These are phyloP conservation scores for Belgica antarctica DNA, from an alignment of 2,888 invertebrate species.

Conservation along the genomic window DNA sequence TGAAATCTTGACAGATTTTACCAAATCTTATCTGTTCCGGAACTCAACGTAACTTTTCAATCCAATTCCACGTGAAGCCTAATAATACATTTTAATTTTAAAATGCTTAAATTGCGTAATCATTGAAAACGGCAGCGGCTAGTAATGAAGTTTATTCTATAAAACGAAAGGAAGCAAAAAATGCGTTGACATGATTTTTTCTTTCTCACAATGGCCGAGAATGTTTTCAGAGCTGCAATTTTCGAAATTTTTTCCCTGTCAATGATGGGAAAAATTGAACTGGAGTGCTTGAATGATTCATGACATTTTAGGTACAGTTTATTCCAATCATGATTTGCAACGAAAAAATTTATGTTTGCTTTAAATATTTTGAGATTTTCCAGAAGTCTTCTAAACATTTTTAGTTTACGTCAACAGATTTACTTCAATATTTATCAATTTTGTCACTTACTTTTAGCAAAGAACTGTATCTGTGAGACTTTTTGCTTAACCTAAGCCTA, in stretches of 20 bases:
- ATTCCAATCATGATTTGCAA: too few relatives aligned
- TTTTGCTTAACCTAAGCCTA: too few relatives aligned
- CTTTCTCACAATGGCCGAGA: constrained; percentile 11
- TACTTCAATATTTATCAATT: too few relatives aligned
- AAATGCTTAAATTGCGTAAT: constrained; percentile 8
- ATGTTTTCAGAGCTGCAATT: neutral
- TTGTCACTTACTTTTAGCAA: neutral
- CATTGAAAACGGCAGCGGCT: constrained; percentile 29
- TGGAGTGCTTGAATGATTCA: constrained; percentile 9
- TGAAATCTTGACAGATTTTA: too few relatives aligned
- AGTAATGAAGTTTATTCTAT: constrained; percentile 36
- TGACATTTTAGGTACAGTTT: too few relatives aligned
- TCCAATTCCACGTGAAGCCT: neutral
- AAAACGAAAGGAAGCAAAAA: constrained; percentile 23
- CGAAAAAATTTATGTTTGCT: too few relatives aligned
- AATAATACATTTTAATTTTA: constrained; percentile 16
- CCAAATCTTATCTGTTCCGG: too few relatives aligned
- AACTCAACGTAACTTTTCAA: neutral
- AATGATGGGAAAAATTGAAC: constrained; percentile 20
- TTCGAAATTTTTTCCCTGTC: neutral
- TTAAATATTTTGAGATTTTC: too few relatives aligned
- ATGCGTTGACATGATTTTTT: constrained; percentile 40
- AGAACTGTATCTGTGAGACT: too few relatives aligned
- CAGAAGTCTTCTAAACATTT: too few relatives aligned
- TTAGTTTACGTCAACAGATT: too few relatives aligned